A percentile compares a stretch with the other conserved stretches of the same genome.
Conservation (phyloP, 2,888 invertebrate species). For the Heliconius ethilla region DNA sequence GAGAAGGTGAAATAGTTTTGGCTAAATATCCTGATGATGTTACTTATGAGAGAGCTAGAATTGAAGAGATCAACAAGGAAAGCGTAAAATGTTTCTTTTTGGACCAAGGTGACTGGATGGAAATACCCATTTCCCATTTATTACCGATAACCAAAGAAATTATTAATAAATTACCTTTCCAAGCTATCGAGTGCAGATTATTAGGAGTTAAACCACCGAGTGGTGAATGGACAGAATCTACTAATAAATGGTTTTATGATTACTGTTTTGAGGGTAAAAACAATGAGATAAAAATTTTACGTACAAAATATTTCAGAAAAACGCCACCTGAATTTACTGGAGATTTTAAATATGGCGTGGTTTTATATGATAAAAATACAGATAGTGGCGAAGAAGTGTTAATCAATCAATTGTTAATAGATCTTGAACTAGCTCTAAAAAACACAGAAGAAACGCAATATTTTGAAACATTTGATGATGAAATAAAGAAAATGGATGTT, state of each 20-base stretch:
- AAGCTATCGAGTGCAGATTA: conserved; percentile 84
- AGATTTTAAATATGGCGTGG: conserved; percentile 76
- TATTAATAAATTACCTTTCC: conserved; percentile 81
- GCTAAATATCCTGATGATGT: conserved; percentile 74
- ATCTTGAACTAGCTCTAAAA: conserved; percentile 72
- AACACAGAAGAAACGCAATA: conserved; percentile 57
- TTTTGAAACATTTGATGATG: conserved; percentile 46
- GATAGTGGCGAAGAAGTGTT: conserved; percentile 60
- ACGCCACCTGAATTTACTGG: conserved; percentile 62
- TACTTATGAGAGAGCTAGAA: conserved; percentile 72
- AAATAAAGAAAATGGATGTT: not conserved
- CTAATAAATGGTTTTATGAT: conserved; percentile 77
- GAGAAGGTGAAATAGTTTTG: conserved; percentile 72
- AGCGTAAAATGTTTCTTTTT: conserved; percentile 82
- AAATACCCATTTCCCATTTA: conserved; percentile 67
- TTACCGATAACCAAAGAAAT: conserved; percentile 75
- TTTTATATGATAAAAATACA: conserved; percentile 72
- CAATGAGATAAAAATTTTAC: conserved; percentile 69
- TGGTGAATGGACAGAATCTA: conserved; percentile 77
- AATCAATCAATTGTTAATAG: conserved; percentile 77
- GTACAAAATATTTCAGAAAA: conserved; percentile 68
- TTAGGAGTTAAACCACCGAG: conserved; percentile 76
- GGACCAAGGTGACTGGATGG: conserved; percentile 83
- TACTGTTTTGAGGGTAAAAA: conserved; percentile 65
- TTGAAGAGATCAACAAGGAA: conserved; percentile 62